phyloP scores from a whole-genome alignment of 2,888 invertebrate species.

The Cinara cedri region DNA sequence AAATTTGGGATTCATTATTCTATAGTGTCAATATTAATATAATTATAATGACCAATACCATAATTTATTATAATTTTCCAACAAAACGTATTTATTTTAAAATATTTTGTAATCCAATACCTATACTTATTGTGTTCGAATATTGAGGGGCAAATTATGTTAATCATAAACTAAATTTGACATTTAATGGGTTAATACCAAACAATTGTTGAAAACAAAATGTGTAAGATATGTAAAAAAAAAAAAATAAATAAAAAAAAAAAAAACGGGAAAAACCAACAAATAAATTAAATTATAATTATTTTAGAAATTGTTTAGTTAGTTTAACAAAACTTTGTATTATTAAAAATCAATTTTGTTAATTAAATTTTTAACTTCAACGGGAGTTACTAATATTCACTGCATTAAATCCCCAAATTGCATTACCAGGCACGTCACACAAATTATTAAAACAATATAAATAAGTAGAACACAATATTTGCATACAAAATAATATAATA shows the following conservation, averaged over 20 bases:
- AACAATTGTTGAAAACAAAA: too few relatives aligned
- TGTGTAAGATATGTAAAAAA: too few relatives aligned
- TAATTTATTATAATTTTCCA: not conserved
- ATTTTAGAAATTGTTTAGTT: not conserved
- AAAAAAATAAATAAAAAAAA: too few relatives aligned
- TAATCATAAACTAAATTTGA: too few relatives aligned
- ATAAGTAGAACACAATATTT: too few relatives aligned
- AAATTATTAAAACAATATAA: not conserved
- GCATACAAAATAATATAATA: not conserved
- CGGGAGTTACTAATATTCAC: not conserved
- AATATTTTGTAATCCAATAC: not conserved
- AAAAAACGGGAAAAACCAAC: too few relatives aligned
- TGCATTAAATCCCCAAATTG: not conserved
- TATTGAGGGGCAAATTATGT: not conserved
- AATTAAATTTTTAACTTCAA: not conserved
- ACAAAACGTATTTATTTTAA: conserved; percentile 45
- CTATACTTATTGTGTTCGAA: not conserved
- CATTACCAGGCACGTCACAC: not conserved
- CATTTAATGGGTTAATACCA: too few relatives aligned
- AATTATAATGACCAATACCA: too few relatives aligned
- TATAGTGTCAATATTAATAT: not conserved
- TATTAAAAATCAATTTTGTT: not conserved
- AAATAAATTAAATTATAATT: too few relatives aligned
- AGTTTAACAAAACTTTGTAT: not conserved
- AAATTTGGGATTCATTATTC: not conserved